A percentile compares a stretch with the other conserved stretches of the same genome.
Conservation (phyloP, 1,140 invertebrate genomes). For the Eulimnadia texana region DNA sequence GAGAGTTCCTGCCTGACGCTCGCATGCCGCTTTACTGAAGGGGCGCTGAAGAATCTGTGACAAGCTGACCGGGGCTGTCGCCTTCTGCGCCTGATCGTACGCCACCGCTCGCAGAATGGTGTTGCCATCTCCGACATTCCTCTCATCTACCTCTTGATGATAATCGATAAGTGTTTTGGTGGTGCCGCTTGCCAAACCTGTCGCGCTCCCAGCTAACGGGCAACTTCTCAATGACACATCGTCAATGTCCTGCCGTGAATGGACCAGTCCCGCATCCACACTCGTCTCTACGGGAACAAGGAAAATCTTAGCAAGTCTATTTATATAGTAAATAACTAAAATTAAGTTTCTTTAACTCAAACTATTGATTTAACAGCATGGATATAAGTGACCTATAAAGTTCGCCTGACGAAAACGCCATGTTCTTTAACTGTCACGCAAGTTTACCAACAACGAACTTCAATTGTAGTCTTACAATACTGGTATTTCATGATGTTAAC, state of each 20-base stretch:
- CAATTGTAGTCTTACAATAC: too few species aligned
- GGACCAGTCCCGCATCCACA: background rate
- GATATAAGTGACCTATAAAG: too few species aligned
- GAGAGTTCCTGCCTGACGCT: background rate
- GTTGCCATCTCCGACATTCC: constrained; percentile 7
- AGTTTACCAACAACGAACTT: too few species aligned
- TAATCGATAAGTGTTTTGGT: background rate
- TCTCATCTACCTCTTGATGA: background rate
- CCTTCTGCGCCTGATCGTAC: constrained; percentile 11
- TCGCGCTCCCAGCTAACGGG: background rate
- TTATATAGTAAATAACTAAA: too few species aligned
- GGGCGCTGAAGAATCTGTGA: constrained; percentile 24
- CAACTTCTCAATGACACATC: background rate
- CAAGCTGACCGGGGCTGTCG: constrained; percentile 22
- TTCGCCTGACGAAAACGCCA: too few species aligned
- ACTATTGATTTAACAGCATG: too few species aligned
- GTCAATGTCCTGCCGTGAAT: background rate
- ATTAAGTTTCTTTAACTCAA: too few species aligned
- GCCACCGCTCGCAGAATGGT: background rate
- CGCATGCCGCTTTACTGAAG: background rate
- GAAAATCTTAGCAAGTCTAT: background rate
- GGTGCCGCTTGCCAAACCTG: background rate
- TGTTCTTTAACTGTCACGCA: too few species aligned
- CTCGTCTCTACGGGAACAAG: background rate
- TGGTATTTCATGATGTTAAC: too few species aligned